These are phyloP conservation scores for Caenorhabditis brenneri DNA, from an alignment of 1,140 invertebrate species.

Conservation along the genomic window DNA sequence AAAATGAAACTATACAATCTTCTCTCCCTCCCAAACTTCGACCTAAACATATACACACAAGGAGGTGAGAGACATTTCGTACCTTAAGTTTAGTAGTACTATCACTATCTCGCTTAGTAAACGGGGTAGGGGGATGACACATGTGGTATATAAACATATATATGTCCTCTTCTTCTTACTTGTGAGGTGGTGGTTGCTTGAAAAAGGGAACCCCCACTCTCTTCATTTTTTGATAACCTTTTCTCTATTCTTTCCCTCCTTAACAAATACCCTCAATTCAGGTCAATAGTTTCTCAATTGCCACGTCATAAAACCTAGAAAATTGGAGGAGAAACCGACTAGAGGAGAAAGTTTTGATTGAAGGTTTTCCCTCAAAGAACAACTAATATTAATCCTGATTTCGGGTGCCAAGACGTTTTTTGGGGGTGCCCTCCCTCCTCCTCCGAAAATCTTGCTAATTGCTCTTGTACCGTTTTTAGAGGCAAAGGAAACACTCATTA, in stretches of 20 bases:
- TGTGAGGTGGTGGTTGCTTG: not conserved
- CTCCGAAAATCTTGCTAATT: not conserved
- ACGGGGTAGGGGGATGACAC: slow-evolving; percentile 42
- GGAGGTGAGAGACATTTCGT: not conserved
- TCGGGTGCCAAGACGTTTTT: not conserved
- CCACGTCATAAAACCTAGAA: slow-evolving; percentile 22
- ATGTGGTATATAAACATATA: slow-evolving; percentile 42
- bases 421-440: not conserved
- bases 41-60: not conserved
- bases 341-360: not conserved
- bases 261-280: slow-evolving; percentile 31
- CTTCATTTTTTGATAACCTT: slow-evolving; percentile 42
- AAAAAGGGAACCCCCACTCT: slow-evolving; percentile 28
- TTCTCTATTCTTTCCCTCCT: no score
- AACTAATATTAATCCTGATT: not conserved
- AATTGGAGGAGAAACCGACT: not conserved
- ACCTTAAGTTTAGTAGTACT: slow-evolving; percentile 40
- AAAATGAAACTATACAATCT: no score
- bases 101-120: slow-evolving; percentile 40
- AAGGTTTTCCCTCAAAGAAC: no score
- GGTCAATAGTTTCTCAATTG: slow-evolving; percentile 36
- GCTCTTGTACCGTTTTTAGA: slow-evolving; percentile 34
- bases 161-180: not conserved
- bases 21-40: no score
- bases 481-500: not conserved